Percentiles rank a stretch among this genome's conserved stretches.
Evolutionary conservation across 2,113 vertebrate genomes (phyloP).

Genomic region (Perca fluviatilis): DNA sequence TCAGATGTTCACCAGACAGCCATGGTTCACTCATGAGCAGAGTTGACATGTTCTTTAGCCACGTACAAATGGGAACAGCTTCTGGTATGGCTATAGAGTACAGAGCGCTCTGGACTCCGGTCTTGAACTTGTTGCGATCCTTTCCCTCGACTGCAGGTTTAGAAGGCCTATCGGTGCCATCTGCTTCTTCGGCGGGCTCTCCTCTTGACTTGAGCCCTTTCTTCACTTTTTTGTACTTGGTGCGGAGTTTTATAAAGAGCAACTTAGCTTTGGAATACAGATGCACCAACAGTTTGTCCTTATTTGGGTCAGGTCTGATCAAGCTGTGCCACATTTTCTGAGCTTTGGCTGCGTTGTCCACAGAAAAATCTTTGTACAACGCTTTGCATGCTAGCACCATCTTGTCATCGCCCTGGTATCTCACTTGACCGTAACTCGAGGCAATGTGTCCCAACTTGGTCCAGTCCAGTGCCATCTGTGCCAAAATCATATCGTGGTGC

Average conservation of each 20-base stretch:
- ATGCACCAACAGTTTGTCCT: neutral
- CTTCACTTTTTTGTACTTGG: neutral
- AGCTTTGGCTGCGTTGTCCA: neutral
- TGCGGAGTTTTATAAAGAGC: neutral
- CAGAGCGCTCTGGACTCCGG: neutral
- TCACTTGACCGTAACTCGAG: neutral
- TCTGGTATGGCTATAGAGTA: neutral
- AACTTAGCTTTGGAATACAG: neutral
- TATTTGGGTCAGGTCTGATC: neutral
- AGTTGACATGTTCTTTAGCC: neutral
- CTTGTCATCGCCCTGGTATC: neutral
- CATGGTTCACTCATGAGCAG: conserved; percentile 1
- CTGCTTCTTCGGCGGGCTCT: too few relatives aligned
- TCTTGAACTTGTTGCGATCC: too few relatives aligned
- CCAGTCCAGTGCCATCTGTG: neutral
- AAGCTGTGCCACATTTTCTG: neutral
- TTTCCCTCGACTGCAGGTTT: too few relatives aligned
- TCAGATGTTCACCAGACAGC: neutral
- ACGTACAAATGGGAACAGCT: neutral
- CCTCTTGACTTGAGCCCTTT: neutral
- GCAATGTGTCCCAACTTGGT: neutral
- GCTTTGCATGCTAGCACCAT: neutral
- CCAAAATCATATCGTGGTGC: neutral
- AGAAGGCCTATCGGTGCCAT: too few relatives aligned
- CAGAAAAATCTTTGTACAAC: neutral